A percentile compares a stretch with the other conserved stretches of the same genome.
phyloP scores from a whole-genome alignment of 2,113 vertebrate genomes.

The Sylvietta virens region DNA sequence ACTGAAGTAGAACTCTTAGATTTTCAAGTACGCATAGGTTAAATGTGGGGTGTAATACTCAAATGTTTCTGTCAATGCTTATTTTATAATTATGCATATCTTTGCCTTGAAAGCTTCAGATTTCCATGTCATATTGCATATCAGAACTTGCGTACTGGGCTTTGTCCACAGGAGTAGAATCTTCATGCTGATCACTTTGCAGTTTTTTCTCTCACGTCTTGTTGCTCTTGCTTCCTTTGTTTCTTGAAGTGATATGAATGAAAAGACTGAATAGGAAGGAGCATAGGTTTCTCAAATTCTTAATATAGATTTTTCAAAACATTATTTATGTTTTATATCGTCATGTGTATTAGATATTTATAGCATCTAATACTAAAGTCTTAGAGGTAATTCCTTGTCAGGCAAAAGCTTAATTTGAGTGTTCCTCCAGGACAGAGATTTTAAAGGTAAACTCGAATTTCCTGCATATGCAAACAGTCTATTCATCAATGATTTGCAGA shows the following conservation, averaged over 20 bases:
- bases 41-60: not conserved
- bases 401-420: not conserved
- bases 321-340: not conserved
- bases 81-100: not conserved
- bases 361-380: not conserved
- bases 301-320: not conserved
- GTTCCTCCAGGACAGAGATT: not conserved
- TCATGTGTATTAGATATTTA: not conserved
- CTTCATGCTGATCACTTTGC: not conserved
- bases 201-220: not conserved
- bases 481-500: not conserved
- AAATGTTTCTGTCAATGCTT: not conserved
- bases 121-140: not conserved
- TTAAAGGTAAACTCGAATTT: not conserved
- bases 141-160: not conserved
- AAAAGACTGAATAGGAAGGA: not conserved
- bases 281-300: not conserved
- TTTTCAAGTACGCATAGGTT: not conserved
- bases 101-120: not conserved
- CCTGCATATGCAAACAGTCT: not conserved
- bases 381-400: not conserved
- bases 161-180: not conserved
- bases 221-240: not conserved
- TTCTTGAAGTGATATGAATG: not conserved
- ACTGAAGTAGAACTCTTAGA: not conserved